Base-by-base conservation (phyloP, 1,140 invertebrate species). In the Nephila pilipes region DNA sequence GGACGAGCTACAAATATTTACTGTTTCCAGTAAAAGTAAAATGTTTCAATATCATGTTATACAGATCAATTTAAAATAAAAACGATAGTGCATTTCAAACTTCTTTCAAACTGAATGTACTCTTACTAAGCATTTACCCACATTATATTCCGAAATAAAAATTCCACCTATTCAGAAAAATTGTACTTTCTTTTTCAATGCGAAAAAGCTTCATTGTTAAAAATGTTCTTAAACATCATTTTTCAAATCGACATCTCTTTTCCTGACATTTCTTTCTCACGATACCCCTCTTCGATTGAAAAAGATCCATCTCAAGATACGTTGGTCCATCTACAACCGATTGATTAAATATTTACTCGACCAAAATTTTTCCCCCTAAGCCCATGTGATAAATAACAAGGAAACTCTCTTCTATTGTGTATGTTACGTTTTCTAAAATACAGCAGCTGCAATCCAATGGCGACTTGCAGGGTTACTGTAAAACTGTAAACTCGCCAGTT, bases 341-440 rank as follows among this genome's bases (percentile, higher is more conserved):
- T 18, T 29, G 69, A 75, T 75, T 75, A 75, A 75, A 75, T 75
- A 75, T 75, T 75, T 75, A 75, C 69, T 36, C 69, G 10, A 75
- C 69, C 69, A 75, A 75, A 16, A 36, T 75, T 32, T 36, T 46
- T 16, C 1, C 36, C 69, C 29, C 32, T 32, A 75, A 75, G 69
- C 69, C 29, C 32, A 14, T 36, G 69, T 75, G 69, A 75, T 75
- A 75, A 75, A 75, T 75, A 75, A 75, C 69, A 75, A 75, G 69
- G 29, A 32, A 32, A 18, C 29, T 29, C 18, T 36, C 69, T 16
- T 75, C 69, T 32, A 75, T 75, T 75, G 69, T 75, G 63, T 12
- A 29, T n/a, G 10, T 75, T 18, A 18, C 32, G 25, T 36, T 69
- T 75, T 75, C 5, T 75, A 18, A 32, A 75, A 32, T 32, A 36